Percentiles rank a stretch among this genome's conserved stretches.
phyloP scores from a whole-genome alignment of 2,113 vertebrate genomes.

The Empidonax alnorum region DNA sequence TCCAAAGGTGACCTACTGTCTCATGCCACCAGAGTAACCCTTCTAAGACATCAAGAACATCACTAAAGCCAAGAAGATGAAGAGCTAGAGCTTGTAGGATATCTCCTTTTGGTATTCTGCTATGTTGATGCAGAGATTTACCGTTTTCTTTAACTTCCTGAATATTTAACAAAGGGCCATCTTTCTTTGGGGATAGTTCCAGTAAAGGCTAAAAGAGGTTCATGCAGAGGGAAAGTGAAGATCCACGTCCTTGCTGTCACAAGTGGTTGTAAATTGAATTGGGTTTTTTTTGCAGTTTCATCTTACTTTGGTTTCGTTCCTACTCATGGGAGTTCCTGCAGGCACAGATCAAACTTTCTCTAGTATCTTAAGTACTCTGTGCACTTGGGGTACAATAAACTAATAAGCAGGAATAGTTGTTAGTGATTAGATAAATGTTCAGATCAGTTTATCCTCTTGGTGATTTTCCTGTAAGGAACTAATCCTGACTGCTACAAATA shows the following conservation, averaged over 20 bases:
- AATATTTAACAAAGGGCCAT: background rate
- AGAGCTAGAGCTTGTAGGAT: background rate
- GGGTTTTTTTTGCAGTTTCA: background rate
- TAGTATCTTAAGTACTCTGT: background rate
- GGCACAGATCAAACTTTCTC: background rate
- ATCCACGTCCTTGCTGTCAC: background rate
- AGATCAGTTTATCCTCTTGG: background rate
- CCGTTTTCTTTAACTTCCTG: background rate
- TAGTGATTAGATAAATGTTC: background rate
- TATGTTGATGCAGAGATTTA: background rate
- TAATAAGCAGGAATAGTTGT: background rate
- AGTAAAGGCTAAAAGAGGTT: background rate
- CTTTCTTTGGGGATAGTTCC: background rate
- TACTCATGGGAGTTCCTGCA: background rate
- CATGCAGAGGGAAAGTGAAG: background rate
- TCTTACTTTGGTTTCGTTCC: background rate
- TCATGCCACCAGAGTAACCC: background rate
- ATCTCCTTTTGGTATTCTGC: background rate
- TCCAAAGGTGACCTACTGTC: background rate
- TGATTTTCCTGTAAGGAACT: background rate
- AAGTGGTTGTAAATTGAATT: background rate
- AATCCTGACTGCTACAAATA: constrained; percentile 40
- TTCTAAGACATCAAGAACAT: background rate
- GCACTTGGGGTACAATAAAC: background rate
- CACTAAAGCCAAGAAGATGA: background rate